Percentiles rank a stretch among this genome's conserved stretches.
Conservation (phyloP, 1,140 invertebrate species). For the Phymorhynchus buccinoides region DNA sequence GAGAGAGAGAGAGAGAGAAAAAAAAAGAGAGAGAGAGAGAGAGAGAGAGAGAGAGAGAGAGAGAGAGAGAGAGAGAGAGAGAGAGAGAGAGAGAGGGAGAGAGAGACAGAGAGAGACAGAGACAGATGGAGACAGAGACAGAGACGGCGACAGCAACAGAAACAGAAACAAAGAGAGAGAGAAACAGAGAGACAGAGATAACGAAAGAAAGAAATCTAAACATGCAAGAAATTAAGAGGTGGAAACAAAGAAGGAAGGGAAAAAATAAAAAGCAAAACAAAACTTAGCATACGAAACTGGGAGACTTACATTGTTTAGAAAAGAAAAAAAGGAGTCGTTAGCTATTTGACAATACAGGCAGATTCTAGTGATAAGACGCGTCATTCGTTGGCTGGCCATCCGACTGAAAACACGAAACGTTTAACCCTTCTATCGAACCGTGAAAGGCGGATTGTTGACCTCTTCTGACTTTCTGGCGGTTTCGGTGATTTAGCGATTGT, state of each 20-base stretch:
- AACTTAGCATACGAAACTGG: too few relatives aligned
- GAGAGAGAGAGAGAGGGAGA: constrained; percentile 4
- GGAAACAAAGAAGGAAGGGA: constrained; percentile 8
- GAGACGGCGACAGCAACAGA: too few relatives aligned
- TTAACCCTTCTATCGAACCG: not conserved
- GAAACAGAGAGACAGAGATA: too few relatives aligned
- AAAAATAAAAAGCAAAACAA: not conserved
- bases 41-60: constrained; percentile 26
- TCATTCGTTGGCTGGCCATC: not conserved
- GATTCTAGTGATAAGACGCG: not conserved
- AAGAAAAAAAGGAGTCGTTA: too few relatives aligned
- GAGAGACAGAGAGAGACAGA: not conserved
- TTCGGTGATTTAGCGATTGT: not conserved
- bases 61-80: constrained; percentile 8
- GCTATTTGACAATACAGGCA: not conserved
- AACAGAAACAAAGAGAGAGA: too few relatives aligned
- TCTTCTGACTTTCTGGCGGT: not conserved
- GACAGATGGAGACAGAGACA: too few relatives aligned
- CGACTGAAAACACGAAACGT: not conserved
- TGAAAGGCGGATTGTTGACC: not conserved
- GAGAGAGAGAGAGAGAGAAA: not conserved
- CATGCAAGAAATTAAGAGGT: not conserved
- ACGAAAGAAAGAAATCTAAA: not conserved
- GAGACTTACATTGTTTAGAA: too few relatives aligned
- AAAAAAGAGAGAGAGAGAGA: constrained; percentile 12